Percentiles rank a stretch among this genome's conserved stretches.
Evolutionary conservation across 2,888 invertebrate species (phyloP).

Genomic region (Pollenia labialis): DNA sequence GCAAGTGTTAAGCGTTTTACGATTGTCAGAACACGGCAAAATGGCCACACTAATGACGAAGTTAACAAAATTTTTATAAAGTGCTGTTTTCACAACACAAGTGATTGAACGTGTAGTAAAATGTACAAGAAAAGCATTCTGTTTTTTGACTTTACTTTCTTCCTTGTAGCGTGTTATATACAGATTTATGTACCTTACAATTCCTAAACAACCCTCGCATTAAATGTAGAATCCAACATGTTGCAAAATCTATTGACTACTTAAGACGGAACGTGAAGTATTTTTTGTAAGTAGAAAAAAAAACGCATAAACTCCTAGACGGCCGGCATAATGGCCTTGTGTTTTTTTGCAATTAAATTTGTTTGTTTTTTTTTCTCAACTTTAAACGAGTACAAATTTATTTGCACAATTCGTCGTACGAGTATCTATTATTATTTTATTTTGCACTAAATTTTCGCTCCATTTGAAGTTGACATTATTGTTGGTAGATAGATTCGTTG

Average conservation of each 20-base stretch:
- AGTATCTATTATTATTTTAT: constrained; percentile 47
- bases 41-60: too few species aligned
- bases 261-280: constrained; percentile 41
- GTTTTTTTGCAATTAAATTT: constrained; percentile 48
- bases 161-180: too few species aligned
- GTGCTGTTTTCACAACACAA: too few species aligned
- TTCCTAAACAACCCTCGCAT: constrained; percentile 10
- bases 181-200: neutral
- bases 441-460: constrained; percentile 70
- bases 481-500: constrained; percentile 46
- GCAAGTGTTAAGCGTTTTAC: too few species aligned
- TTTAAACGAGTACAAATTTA: constrained; percentile 70
- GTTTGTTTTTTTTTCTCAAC: constrained; percentile 28
- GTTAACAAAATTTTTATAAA: too few species aligned
- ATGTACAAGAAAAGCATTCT: too few species aligned
- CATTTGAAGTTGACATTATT: constrained; percentile 72
- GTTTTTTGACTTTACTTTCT: too few species aligned
- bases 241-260: constrained; percentile 61
- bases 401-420: constrained; percentile 59
- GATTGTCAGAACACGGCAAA: too few species aligned
- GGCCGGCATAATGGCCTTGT: constrained; percentile 71
- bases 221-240: neutral
- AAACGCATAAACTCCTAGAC: constrained; percentile 16
- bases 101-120: too few species aligned
- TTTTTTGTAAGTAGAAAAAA: neutral